Base-by-base conservation (phyloP, 2,888 invertebrate species). In the Labia minor region DNA sequence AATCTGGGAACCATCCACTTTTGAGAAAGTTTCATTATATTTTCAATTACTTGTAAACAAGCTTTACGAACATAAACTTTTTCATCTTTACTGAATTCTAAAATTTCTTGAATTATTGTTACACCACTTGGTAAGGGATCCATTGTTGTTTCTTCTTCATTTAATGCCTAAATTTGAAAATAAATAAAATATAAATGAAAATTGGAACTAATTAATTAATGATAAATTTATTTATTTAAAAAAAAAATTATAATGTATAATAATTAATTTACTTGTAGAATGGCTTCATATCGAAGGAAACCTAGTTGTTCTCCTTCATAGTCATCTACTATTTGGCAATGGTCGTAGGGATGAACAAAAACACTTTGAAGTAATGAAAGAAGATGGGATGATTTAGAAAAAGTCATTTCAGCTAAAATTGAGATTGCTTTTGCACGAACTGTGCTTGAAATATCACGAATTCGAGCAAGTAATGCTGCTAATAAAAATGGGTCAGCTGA, bases 391-490 rank as follows among this genome's bases (percentile, higher is more conserved):
- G 14, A 49, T 10, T 4, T 49, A 8, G 49, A 49, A 49, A 3
- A 69, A 6, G 75, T 71, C 21, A 84, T 79, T 63, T 83, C 82
- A 0, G 83, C 78, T 64, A 88, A 78, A 11, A 83, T 78, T 1
- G 78, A 74, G 70, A 88, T 80, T 1, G 87, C 86, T 73, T 85
- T 82, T 63, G 83, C 81, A 63, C 88, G 80, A 61, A 88, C 81
- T 69, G 82, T 78, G 71, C 82, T 80, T 1, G 86, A 83, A 4
- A 76, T 76, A 75, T 87, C 86, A 67, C 77, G 72, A 66, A 81
- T 81, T 61, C 84, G 79, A 62, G 80, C 80, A 70, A 81, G 77
- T 65, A 84, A 77, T 3, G 81, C 81, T 16, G 78, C 80, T 68
- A 86, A 72, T 8, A 85, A 70, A 49, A 76, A 72, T 67, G 71